Evolutionary conservation across 2,113 vertebrate species (phyloP), one percentile per base, ranked within the genome.

Genomic region (Nothoprocta perdicaria): DNA sequence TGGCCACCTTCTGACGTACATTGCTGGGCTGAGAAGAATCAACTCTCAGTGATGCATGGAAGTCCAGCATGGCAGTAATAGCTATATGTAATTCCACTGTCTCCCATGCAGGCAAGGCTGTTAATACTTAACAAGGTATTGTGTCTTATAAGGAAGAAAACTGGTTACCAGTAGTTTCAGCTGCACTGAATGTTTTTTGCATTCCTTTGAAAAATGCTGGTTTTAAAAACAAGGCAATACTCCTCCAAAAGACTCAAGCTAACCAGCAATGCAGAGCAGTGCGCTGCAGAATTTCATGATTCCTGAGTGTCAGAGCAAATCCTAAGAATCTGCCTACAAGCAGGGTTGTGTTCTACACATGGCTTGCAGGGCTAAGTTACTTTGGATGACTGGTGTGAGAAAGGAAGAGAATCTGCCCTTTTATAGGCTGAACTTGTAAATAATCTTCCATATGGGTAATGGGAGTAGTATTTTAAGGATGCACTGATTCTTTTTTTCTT

Each of bases 1-100:
- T 81, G 88, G 57, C 90, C 58, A 86, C 80, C 55, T 84, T 93
- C 77, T 95, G 93, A 92, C 46, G 14, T 92, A 53, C 0, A 1
- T 67, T 68, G 78, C 31, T 67, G 84, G 45, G 26, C 72, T 74
- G 58, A 80, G 67, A 95, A 93, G 93, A 94, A 95, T 94, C 33
- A 2, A 55, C 81, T 84, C 5, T 71, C 72, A 62, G 62, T 69
- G 60, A 48, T 41, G 77, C 78, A 11, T 87, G 71, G 43, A 90
- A 89, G 78, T 41, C 90, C 81, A 87, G 3, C 1, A 1, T 86
- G 41, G 69, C 66, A 80, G 9, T 46, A 66, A 55, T 77, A 92
- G 71, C 78, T 40, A 4, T 52, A 86, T 63, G 50, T 89, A 92
- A 92, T 93, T 55, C 33, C 41, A 62, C 53, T 73, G 77, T 88